A percentile compares a stretch with the other conserved stretches of the same genome.
Evolutionary conservation across 2,888 invertebrate genomes (phyloP).

Genomic region (Thera obeliscata): DNA sequence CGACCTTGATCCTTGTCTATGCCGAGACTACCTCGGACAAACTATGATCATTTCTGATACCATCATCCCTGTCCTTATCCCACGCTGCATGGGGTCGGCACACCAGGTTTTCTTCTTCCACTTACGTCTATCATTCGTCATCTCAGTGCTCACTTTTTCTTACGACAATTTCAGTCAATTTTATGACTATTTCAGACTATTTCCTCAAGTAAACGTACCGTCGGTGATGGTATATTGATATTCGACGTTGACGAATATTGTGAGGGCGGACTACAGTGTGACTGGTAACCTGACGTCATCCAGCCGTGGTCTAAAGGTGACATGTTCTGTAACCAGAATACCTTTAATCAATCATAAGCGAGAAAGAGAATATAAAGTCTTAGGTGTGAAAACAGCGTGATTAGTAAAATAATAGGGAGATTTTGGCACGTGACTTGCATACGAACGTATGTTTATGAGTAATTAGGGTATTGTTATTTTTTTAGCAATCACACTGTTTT

Average conservation of each 20-base stretch:
- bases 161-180: too few relatives aligned
- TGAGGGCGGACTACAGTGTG: slow-evolving; percentile 83
- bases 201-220: slow-evolving; percentile 70
- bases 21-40: too few relatives aligned
- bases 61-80: too few relatives aligned
- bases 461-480: too few relatives aligned
- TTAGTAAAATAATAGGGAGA: background rate
- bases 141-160: too few relatives aligned
- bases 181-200: too few relatives aligned
- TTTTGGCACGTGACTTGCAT: background rate
- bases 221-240: slow-evolving; percentile 86
- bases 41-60: too few relatives aligned
- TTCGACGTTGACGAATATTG: slow-evolving; percentile 82
- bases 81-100: too few relatives aligned
- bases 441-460: background rate
- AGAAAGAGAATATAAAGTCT: slow-evolving; percentile 3
- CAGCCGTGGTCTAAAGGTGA: slow-evolving; percentile 86
- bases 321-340: slow-evolving; percentile 70
- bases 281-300: slow-evolving; percentile 84
- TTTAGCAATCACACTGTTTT: slow-evolving; percentile 46
- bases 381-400: slow-evolving; percentile 48
- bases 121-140: too few relatives aligned
- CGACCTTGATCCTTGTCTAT: too few relatives aligned
- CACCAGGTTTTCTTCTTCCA: too few relatives aligned
- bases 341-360: slow-evolving; percentile 4